Conservation (phyloP, 2,113 vertebrate genomes). For the Megaceryle maxima region DNA sequence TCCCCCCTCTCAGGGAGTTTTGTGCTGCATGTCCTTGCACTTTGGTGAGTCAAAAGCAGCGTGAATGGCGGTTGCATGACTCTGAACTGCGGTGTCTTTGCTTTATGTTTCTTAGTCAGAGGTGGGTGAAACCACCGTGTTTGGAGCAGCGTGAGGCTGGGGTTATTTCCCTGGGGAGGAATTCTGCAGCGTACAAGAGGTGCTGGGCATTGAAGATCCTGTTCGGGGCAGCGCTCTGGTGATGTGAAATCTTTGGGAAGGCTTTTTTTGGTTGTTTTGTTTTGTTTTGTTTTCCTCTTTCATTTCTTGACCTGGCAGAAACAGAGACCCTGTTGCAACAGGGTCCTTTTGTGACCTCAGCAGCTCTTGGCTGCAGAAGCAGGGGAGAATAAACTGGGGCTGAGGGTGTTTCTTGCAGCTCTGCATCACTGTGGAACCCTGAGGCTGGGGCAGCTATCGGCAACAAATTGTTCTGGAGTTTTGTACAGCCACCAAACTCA, state of each 20-base stretch:
- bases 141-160: fast-evolving
- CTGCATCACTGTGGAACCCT: background rate
- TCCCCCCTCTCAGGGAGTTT: background rate
- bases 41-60: background rate
- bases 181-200: fast-evolving
- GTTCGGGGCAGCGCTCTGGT: fast-evolving
- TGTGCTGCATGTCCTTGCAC: no score
- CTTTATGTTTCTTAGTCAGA: background rate
- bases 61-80: fast-evolving
- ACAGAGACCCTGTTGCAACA: fast-evolving
- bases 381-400: background rate
- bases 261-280: no score
- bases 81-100: fast-evolving
- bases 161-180: background rate
- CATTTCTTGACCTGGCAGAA: background rate
- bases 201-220: background rate
- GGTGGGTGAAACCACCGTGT: no score
- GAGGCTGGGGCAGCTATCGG: background rate
- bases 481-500: background rate
- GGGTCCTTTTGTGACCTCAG: background rate
- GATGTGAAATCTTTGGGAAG: background rate
- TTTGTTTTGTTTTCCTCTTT: no score
- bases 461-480: fast-evolving
- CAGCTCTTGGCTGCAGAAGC: background rate
- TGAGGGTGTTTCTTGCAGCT: background rate